Base-by-base conservation (phyloP, 1,140 invertebrate genomes). In the Meteorus sp. region DNA sequence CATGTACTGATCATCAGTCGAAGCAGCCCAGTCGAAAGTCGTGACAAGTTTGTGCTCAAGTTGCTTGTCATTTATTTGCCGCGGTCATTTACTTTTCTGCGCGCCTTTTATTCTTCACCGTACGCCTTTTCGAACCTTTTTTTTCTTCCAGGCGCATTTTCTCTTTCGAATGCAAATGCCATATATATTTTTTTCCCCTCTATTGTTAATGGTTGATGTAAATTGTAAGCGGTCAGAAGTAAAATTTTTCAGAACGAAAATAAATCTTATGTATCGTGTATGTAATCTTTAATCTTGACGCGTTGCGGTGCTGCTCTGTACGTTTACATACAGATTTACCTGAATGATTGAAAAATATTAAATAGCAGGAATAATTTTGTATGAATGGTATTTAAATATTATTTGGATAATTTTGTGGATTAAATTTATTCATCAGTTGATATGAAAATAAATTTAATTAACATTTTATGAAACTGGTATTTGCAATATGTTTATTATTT, bases 61-160 rank as follows among this genome's bases (percentile, higher is more conserved):
- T 39, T 19, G 19, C 41, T 44, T 44, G 13, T 44, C 19, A 2
- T 44, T 20, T 44, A 2, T 44, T 23, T 11, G 7, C 19, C 17
- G 22, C 13, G 22, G 37, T 44, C 22, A 55, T 55, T 43, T 43
- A 43, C 19, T 19, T 25, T 39, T 55, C 9, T 39, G 13, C 29
- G 9, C 8, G 8, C 25, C 19, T 41, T 11, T 53, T 41, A 11
- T 13, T 7, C 9, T 20, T 41, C 13, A n/a, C 15, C 9, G 51
- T 17, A 20, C n/a, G 3, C 37, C 22, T 29, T 55, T 44, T 44
- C 19, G 25, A 22, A 9, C 19, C 19, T 37, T 20, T 23, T 55
- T 43, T 43, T n/a, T n/a, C n/a, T n/a, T 52, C 50, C 37, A 41
- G 35, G 13, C n/a, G 8, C 45, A 48, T 13, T 27, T 44, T 44